Percentiles rank a stretch among this genome's conserved stretches.
phyloP scores from a whole-genome alignment of 2,113 vertebrate species.

The Orientallactaga bullata region DNA sequence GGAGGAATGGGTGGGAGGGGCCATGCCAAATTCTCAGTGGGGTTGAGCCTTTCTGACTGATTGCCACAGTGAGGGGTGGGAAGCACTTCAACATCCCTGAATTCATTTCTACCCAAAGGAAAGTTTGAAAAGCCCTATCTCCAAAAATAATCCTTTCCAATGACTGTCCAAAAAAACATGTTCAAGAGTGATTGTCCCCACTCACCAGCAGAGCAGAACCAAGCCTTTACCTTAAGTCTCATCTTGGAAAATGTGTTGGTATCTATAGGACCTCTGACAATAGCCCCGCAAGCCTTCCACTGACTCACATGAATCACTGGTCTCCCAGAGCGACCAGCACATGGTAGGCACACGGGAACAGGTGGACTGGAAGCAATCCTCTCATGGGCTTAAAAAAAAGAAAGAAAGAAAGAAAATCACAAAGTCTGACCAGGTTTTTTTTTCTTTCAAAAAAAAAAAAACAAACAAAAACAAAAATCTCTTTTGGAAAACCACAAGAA shows the following conservation, averaged over 20 bases:
- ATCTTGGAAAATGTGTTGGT: conserved; percentile 76
- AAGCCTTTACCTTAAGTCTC: conserved; percentile 62
- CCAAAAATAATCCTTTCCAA: conserved; percentile 70
- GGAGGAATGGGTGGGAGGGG: background rate
- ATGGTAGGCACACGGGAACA: background rate
- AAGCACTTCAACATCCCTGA: background rate
- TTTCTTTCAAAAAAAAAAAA: too few species aligned
- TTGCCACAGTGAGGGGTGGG: conserved; percentile 7
- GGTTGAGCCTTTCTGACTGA: conserved; percentile 19
- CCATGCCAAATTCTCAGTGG: background rate
- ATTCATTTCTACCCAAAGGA: background rate
- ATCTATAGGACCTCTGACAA: conserved; percentile 70
- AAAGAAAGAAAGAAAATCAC: background rate
- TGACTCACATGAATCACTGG: background rate
- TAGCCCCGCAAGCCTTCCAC: background rate
- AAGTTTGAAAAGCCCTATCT: conserved; percentile 58
- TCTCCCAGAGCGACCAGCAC: background rate
- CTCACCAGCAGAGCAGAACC: conserved; percentile 59
- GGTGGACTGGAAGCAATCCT: background rate
- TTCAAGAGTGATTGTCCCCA: conserved; percentile 42
- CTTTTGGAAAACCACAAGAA: background rate
- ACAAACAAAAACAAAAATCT: background rate
- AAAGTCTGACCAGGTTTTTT: background rate
- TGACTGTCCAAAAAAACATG: conserved; percentile 67
- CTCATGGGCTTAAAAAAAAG: background rate